These are phyloP conservation scores for Melopsittacus undulatus DNA, from an alignment of 2,797 vertebrate species.

Conservation along the genomic window DNA sequence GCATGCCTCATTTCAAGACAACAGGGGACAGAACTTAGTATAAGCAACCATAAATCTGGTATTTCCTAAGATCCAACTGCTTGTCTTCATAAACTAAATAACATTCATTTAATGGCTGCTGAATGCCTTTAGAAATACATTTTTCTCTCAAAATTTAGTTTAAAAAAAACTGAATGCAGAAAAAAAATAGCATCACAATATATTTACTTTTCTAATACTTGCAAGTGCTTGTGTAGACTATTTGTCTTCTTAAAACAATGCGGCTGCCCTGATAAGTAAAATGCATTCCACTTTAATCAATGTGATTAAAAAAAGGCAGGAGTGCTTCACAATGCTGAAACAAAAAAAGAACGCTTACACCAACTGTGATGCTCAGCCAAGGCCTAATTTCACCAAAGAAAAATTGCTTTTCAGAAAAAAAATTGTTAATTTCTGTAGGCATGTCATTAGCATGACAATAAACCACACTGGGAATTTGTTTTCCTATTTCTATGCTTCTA, in stretches of 20 bases:
- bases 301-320: not conserved
- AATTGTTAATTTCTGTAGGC: constrained; percentile 19
- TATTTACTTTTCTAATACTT: not conserved
- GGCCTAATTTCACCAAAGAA: constrained; percentile 40
- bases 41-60: not conserved
- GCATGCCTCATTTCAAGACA: not conserved
- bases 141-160: not conserved
- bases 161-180: not conserved
- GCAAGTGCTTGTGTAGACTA: not conserved
- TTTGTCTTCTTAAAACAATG: too few relatives aligned
- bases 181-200: not conserved
- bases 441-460: constrained; percentile 56
- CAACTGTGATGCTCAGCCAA: constrained; percentile 2
- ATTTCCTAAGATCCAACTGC: not conserved
- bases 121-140: not conserved
- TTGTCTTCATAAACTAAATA: not conserved
- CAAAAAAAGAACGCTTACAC: not conserved
- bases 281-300: constrained; percentile 18
- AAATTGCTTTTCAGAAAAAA: constrained; percentile 31
- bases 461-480: not conserved
- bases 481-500: not conserved
- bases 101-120: not conserved
- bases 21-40: not conserved
- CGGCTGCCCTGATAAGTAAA: not conserved
- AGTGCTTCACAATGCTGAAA: not conserved